Base-by-base conservation (phyloP, 2,113 vertebrate genomes). In the Antennarius striatus region DNA sequence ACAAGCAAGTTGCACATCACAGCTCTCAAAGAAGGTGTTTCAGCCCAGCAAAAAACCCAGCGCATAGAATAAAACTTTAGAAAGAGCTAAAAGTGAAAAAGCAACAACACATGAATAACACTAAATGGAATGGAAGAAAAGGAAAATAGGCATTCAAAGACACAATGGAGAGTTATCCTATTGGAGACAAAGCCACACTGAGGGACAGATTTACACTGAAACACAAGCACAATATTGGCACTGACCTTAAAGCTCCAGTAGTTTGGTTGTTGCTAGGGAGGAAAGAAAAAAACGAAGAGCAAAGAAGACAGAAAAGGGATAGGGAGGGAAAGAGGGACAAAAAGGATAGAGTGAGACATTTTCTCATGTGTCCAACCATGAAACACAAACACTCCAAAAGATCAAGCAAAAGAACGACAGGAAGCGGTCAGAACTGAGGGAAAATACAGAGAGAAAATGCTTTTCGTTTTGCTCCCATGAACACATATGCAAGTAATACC, bases 211-310 rank as follows among this genome's bases (percentile, higher is more conserved):
- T 84, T 67, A 85, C 28, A 5, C 80, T 50, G 54, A 82, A 70
- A 80, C 66, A 84, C 84, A 85, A 86, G 84, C 84, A 84, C 88
- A 92, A 80, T 83, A 28, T 63, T 80, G 88, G 79, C 93, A 96
- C 96, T 98, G 93, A 98, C 96, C 96, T 98, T 98, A 94, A 98
- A 98, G 92, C 96, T 98, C 96, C 96, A 97, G 95, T 97, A 98
- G 96, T 98, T 97, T 90, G 95, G 94, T 89, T 97, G 96, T 94
- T 96, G 93, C 86, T 90, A 70, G 42, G 49, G 49, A 39, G 51
- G 47, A 1, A 45, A 51, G 48, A 6, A 3, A 6, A 3, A 63
- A 74, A 39, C 60, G 80, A 70, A 81, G 61, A 73, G 56, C 10
- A 58, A 52, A 71, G 63, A 63, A 85, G 79, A 85, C 63, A 88